These are phyloP conservation scores for Nasua narica DNA, from an alignment of 2,797 vertebrate genomes.

Conservation along the genomic window DNA sequence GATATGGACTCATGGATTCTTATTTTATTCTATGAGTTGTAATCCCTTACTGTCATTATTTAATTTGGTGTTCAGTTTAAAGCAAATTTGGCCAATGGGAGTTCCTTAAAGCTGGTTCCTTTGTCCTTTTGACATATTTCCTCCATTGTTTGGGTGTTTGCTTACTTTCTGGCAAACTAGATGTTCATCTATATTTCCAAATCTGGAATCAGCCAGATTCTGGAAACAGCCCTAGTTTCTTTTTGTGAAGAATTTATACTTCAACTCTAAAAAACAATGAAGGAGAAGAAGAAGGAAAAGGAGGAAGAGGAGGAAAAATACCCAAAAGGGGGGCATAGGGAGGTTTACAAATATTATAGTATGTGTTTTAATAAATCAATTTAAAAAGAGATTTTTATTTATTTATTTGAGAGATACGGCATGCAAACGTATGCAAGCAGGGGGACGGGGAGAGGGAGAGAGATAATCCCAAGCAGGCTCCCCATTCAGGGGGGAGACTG, in stretches of 20 bases:
- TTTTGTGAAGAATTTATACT: background rate
- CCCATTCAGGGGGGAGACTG: background rate
- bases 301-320: background rate
- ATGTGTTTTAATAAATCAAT: background rate
- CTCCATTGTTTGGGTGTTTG: background rate
- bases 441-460: background rate
- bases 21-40: background rate
- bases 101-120: background rate
- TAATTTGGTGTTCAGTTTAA: background rate
- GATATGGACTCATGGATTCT: background rate
- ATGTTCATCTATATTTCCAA: background rate
- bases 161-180: background rate
- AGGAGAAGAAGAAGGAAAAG: background rate
- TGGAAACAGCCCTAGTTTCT: background rate
- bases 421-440: background rate
- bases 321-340: background rate
- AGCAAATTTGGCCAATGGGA: background rate
- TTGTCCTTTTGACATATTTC: background rate
- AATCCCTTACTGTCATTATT: background rate
- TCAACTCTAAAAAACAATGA: background rate
- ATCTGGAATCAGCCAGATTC: background rate
- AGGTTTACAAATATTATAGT: background rate
- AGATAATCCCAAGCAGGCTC: background rate
- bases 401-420: background rate
- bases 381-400: background rate